A percentile compares a stretch with the other conserved stretches of the same genome.
Conservation (phyloP, 1,140 invertebrate genomes). For the Ceratina japonica region DNA sequence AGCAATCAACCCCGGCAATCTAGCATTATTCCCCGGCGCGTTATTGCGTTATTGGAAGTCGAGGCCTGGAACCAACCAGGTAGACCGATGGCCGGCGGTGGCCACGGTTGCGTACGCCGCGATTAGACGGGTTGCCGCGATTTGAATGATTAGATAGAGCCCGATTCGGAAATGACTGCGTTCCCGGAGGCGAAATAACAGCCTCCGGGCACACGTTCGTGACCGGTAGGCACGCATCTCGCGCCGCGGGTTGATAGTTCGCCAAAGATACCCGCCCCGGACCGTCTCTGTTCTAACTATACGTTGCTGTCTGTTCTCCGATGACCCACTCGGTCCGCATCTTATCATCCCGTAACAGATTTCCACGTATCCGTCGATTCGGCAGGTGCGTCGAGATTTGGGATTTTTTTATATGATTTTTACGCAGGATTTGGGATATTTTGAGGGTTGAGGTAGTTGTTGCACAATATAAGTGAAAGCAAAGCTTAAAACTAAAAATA, state of each 20-base stretch:
- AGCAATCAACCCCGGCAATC: constrained; percentile 47
- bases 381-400: constrained; percentile 59
- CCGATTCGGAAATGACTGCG: constrained; percentile 65
- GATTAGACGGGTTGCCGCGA: constrained; percentile 61
- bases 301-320: constrained; percentile 40
- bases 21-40: constrained; percentile 47
- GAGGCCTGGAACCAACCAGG: constrained; percentile 17
- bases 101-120: constrained; percentile 29
- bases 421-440: neutral
- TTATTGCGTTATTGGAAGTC: constrained; percentile 45
- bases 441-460: too few species aligned
- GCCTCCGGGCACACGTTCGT: constrained; percentile 60
- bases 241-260: constrained; percentile 58
- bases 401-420: constrained; percentile 21
- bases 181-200: constrained; percentile 68
- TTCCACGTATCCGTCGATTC: constrained; percentile 13
- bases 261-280: constrained; percentile 17
- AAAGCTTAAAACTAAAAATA: too few species aligned
- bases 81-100: constrained; percentile 20
- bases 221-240: constrained; percentile 61
- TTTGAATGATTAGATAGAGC: constrained; percentile 72
- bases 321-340: constrained; percentile 49
- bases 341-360: constrained; percentile 18
- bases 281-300: constrained; percentile 45
- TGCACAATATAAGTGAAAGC: too few species aligned